Evolutionary conservation across 2,797 vertebrate species (phyloP), one percentile per base, ranked within the genome.

Genomic region (Lates japonicus): DNA sequence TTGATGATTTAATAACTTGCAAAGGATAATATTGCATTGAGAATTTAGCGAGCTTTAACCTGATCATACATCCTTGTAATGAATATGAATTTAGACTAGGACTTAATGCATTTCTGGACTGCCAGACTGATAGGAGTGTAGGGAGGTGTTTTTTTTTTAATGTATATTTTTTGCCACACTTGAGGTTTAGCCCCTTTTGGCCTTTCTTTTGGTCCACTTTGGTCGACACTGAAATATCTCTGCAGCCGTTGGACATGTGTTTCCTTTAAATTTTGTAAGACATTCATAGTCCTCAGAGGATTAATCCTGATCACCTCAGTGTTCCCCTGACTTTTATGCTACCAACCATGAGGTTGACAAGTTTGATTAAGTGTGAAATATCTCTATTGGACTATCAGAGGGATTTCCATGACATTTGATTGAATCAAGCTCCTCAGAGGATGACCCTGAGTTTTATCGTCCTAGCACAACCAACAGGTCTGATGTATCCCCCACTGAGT

Each of bases 1-100:
- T 22, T 76, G 17, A 55, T 41, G 35, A 41, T 71, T 31, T 67
- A 20, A 61, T 51, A 51, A 42, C 16, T 54, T 22, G 20, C 37
- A 33, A 52, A 11, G 0, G 57, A 64, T 48, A 2, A 14, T 31
- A 37, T 49, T 10, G 35, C 4, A 48, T 1, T 29, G 6, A 46
- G 14, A 39, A 33, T 54, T 8, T 49, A 66, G 31, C 16, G n/a
- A 46, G 16, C 20, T 52, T 55, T 13, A 60, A 42, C 59, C 35
- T 60, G 9, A 68, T 54, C 2, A 17, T 17, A 31, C 2, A 14
- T 1, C 19, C 3, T 41, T 67, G 11, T 3, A 49, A 37, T 42
- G 14, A 60, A n/a, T 19, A 9, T 51, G 2, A 35, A 55, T 57
- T 20, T 22, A 66, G 4, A 41, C 1, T 5, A n/a, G 5, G 52